Evolutionary conservation across 2,888 invertebrate genomes (phyloP).

Genomic region (Mimachlamys varia): DNA sequence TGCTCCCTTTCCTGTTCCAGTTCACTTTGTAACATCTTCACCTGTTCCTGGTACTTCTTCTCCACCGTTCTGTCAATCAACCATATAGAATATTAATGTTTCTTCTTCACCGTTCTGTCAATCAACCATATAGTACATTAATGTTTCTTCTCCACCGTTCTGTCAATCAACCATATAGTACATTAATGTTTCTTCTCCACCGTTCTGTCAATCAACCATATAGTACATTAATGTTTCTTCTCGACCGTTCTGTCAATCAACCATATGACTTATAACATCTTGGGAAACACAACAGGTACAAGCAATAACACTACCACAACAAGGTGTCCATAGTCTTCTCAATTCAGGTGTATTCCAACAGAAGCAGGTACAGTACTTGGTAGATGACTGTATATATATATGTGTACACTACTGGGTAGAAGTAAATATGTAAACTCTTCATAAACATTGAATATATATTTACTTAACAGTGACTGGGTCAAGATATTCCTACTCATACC

Average conservation of each 20-base stretch:
- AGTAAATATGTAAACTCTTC: not conserved
- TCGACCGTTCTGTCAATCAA: constrained; percentile 85
- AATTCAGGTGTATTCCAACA: not conserved
- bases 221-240: too few relatives aligned
- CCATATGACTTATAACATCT: not conserved
- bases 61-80: constrained; percentile 86
- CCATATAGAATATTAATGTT: too few relatives aligned
- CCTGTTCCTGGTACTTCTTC: constrained; percentile 89
- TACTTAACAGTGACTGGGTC: not conserved
- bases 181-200: constrained; percentile 90
- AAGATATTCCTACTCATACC: not conserved
- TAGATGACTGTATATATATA: too few relatives aligned
- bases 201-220: constrained; percentile 83
- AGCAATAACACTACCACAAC: not conserved
- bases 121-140: too few relatives aligned
- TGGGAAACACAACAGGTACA: not conserved
- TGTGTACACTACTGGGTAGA: not conserved
- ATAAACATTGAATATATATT: not conserved
- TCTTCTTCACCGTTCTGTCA: constrained; percentile 87
- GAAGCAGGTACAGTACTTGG: not conserved
- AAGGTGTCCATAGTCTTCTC: not conserved
- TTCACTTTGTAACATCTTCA: constrained; percentile 88
- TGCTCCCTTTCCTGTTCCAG: constrained; percentile 90
- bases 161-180: too few relatives aligned
- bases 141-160: constrained; percentile 89